phyloP scores from a whole-genome alignment of 2,888 invertebrate genomes.

The Drosophila fungiperda region DNA sequence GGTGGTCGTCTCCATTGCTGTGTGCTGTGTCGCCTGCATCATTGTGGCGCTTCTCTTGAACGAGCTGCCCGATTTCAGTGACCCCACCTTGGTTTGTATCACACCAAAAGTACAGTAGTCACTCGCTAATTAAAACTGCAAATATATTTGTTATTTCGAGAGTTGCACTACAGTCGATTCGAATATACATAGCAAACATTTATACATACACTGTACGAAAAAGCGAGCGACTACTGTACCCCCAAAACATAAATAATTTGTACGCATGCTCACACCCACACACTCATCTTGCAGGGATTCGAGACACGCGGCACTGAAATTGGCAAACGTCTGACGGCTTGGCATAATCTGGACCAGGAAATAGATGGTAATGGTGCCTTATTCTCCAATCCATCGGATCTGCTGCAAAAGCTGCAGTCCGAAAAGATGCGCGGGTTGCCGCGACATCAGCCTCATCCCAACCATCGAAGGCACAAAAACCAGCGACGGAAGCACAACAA shows the following conservation, averaged over 20 bases:
- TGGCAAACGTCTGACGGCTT: slow-evolving; percentile 92
- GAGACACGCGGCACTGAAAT: slow-evolving; percentile 95
- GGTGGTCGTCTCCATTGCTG: slow-evolving; percentile 87
- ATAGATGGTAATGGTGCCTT: slow-evolving; percentile 88
- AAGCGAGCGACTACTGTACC: slow-evolving; percentile 4
- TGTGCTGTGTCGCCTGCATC: slow-evolving; percentile 88
- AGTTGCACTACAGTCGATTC: background rate
- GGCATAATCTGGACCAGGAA: slow-evolving; percentile 93
- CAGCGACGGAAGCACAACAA: slow-evolving; percentile 75
- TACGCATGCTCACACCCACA: slow-evolving; percentile 45
- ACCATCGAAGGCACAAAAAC: slow-evolving; percentile 61
- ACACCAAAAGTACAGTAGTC: background rate
- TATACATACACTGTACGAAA: background rate
- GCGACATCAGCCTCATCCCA: slow-evolving; percentile 41
- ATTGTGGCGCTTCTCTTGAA: slow-evolving; percentile 88
- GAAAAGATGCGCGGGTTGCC: slow-evolving; percentile 48
- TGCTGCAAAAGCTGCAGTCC: slow-evolving; percentile 84
- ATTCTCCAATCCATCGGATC: slow-evolving; percentile 89
- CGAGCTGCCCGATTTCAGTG: slow-evolving; percentile 92
- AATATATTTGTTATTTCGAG: background rate
- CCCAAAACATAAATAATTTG: slow-evolving; percentile 16
- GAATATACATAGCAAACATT: background rate
- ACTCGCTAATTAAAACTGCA: background rate
- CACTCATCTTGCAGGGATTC: slow-evolving; percentile 89
- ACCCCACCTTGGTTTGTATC: slow-evolving; percentile 90